phyloP scores from a whole-genome alignment of 2,888 invertebrate genomes.

The Lacanobia wlatinum region DNA sequence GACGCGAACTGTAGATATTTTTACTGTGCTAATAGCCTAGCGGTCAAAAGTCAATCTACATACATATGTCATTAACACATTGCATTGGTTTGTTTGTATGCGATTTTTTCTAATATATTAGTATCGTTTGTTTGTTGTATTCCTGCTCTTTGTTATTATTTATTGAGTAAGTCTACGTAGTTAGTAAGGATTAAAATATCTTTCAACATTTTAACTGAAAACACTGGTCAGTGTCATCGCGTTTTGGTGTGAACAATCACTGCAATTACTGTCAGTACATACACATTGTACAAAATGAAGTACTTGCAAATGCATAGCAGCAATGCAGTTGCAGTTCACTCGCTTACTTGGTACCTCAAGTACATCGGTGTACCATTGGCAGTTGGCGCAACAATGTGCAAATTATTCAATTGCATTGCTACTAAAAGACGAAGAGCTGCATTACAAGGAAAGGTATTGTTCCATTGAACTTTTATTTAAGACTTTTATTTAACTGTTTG shows the following conservation, averaged over 20 bases:
- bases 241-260: neutral
- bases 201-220: conserved; percentile 4
- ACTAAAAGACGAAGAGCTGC: conserved; percentile 82
- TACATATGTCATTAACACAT: too few species aligned
- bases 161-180: neutral
- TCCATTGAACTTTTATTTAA: neutral
- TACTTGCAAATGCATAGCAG: conserved; percentile 52
- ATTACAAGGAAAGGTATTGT: conserved; percentile 87
- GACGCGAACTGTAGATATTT: too few species aligned
- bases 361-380: conserved; percentile 81
- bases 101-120: too few species aligned
- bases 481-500: neutral
- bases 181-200: neutral
- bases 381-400: conserved; percentile 78
- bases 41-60: too few species aligned
- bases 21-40: too few species aligned
- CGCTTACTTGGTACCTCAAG: conserved; percentile 78
- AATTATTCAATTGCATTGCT: conserved; percentile 75
- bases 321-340: conserved; percentile 57
- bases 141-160: too few species aligned
- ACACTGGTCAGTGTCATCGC: neutral
- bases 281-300: conserved; percentile 67
- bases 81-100: too few species aligned
- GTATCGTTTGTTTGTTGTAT: too few species aligned
- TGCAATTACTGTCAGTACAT: conserved; percentile 7